Conservation (phyloP, 2,113 vertebrate species). For the Callaeas wilsoni region DNA sequence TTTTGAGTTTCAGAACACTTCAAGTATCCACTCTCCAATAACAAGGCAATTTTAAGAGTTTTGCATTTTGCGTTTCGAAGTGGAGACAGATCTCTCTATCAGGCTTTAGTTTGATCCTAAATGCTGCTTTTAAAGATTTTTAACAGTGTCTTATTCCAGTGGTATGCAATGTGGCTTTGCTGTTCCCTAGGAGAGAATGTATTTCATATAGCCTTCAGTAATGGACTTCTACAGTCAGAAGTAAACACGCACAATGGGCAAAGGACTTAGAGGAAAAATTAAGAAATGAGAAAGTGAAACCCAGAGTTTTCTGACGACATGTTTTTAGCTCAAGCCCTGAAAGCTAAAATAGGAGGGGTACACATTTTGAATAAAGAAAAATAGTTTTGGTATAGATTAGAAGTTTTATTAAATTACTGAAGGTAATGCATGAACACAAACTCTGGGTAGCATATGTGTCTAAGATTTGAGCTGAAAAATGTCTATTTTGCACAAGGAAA, state of each 20-base stretch:
- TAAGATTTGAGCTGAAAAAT: constrained; percentile 17
- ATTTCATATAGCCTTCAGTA: neutral
- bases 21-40: neutral
- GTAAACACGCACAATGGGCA: neutral
- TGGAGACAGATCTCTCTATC: neutral
- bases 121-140: constrained; percentile 31
- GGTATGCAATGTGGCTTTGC: neutral
- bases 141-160: constrained; percentile 38
- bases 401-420: neutral
- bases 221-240: neutral
- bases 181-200: neutral
- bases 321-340: neutral
- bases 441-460: neutral
- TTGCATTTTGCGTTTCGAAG: neutral
- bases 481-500: constrained; percentile 51
- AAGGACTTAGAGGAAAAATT: neutral
- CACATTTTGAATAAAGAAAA: neutral
- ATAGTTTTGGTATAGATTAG: neutral
- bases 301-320: neutral
- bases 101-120: neutral
- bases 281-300: neutral
- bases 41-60: neutral
- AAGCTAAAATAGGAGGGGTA: neutral
- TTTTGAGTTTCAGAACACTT: neutral
- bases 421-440: neutral